Evolutionary conservation across 2,113 vertebrate genomes (phyloP), one percentile per base, ranked within the genome.

Genomic region (Syngnathus typhle): DNA sequence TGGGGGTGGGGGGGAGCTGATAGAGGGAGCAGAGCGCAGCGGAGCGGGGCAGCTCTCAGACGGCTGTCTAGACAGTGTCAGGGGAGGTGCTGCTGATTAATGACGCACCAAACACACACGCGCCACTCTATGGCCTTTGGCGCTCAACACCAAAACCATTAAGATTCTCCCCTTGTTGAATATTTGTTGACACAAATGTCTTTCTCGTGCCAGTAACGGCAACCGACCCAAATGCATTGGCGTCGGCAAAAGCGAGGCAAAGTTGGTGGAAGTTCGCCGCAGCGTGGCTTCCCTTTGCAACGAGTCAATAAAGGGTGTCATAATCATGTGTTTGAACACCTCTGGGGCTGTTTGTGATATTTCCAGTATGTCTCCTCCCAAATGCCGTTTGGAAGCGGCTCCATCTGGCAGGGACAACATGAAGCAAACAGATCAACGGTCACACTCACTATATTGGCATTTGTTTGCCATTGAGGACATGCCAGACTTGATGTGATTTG

Each of bases 21-120:
- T 81, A 64, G 76, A 82, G 76, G 80, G 81, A 76, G 75, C 76
- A 78, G 82, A 83, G 82, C 62, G 68, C 77, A 81, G 77, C 77
- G 64, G 83, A 85, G 83, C 80, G 76, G 87, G 82, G 80, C 77
- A 84, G 83, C 85, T 85, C 82, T 83, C 85, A 83, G 85, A 88
- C 84, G 82, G 81, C 85, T 87, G 86, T 88, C 87, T 90, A 89
- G 89, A 88, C 84, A 74, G 85, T 88, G 86, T 88, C 85, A 87
- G 79, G 84, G 83, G 84, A 87, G 87, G 85, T 81, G 83, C 79
- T 88, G 84, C 83, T 88, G 89, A 88, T 89, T 88, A 87, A 85
- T 87, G 86, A 88, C 72, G 82, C 84, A 80, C 84, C 77, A 82
- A 79, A 80, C 21, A 19, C 16, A 60, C 62, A 60, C 27, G 6